Evolutionary conservation across 1,140 invertebrate species (phyloP), one percentile per base, ranked within the genome.

Genomic region (Papilio xuthus): DNA sequence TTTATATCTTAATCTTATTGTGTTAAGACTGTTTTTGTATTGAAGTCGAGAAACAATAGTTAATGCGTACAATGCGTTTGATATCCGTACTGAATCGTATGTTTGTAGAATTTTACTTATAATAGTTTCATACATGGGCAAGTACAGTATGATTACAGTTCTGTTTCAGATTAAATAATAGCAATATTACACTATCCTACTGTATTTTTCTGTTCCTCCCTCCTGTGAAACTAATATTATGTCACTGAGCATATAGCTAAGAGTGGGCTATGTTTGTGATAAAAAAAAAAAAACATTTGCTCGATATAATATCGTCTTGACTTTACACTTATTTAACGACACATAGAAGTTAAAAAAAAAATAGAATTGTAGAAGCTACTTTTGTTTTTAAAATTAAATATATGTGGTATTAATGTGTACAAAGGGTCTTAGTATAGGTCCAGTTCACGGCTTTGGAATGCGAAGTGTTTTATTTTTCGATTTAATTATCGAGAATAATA

Each of bases 1-100:
- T 41, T 71, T 6, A 42, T 71, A 37, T 42, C 69, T 71, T 67
- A 67, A 7, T 67, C 2, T 10, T 18, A 79, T 28, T 44, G 4
- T 53, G 2, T 71, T 44, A 26, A 69, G 79, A 15, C 13, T 37
- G 18, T 37, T 41, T 73, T 53, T 63, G 72, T 70, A 67, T 73
- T 80, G 60, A 12, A 71, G 76, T n/a, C 37, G 20, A 56, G 50
- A 56, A 67, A 80, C 63, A 60, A 76, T 80, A 44, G 76, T 44
- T 15, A 12, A 77, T 53, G 72, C 42, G 32, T 44, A 72, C 70
- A 72, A 72, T 73, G 41, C 41, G 42, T 42, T 73, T n/a, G 37
- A 26, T 73, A 42, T 69, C 79, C 79, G 67, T 73, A 56, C 56
- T 80, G 79, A 80, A 78, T 80, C 75, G 53, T 44, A 78, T 73